Evolutionary conservation across 2,888 invertebrate species (phyloP).

Genomic region (Pocota personata): DNA sequence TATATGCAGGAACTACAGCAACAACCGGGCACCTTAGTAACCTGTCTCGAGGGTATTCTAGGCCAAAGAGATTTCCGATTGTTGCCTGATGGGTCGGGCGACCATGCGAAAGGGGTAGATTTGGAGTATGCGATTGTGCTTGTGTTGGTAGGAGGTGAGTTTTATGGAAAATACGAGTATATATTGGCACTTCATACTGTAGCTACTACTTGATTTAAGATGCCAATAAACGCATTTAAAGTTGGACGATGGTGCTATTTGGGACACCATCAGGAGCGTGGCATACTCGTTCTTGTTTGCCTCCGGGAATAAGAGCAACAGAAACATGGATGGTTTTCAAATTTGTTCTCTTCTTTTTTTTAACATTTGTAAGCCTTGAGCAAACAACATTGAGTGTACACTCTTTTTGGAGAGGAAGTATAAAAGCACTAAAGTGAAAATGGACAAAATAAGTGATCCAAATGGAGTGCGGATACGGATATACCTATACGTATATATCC

Average conservation of each 20-base stretch:
- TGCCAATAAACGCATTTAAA: slow-evolving; percentile 44
- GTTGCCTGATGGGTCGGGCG: neutral
- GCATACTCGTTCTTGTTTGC: neutral
- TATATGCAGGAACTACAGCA: neutral
- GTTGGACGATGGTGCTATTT: neutral
- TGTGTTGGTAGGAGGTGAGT: neutral
- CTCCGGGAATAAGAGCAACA: neutral
- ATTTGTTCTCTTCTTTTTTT: neutral
- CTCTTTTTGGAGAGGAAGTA: neutral
- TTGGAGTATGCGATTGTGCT: neutral
- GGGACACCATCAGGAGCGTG: neutral
- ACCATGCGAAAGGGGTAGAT: slow-evolving; percentile 8
- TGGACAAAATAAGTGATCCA: neutral
- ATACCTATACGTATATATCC: neutral
- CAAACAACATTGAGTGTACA: neutral
- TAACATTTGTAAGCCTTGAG: neutral
- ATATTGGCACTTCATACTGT: slow-evolving; percentile 1
- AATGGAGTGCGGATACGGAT: neutral
- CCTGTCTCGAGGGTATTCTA: slow-evolving; percentile 34
- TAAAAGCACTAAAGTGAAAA: slow-evolving; percentile 18
- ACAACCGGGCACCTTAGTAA: slow-evolving; percentile 35
- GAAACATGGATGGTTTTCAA: neutral
- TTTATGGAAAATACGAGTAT: neutral
- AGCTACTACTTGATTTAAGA: slow-evolving; percentile 36
- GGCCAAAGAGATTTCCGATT: slow-evolving; percentile 42